Evolutionary conservation across 2,888 invertebrate species (phyloP).

Genomic region (Acleris holmiana): DNA sequence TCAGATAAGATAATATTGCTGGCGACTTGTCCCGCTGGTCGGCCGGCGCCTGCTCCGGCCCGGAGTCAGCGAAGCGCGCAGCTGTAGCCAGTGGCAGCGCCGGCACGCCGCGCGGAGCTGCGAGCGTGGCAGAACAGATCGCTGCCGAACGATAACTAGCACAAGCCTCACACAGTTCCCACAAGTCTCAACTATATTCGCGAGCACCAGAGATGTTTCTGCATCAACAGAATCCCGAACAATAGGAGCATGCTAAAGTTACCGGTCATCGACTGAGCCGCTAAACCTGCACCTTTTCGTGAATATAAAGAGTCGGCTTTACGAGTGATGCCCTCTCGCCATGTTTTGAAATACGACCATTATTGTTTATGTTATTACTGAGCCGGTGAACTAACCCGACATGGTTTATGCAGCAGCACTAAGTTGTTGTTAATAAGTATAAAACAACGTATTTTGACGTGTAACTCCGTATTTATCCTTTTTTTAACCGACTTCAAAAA

Average conservation of each 20-base stretch:
- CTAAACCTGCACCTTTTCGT: conserved; percentile 26
- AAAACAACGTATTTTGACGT: too few relatives aligned
- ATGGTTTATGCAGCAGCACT: background rate
- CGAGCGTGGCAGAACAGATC: conserved; percentile 10
- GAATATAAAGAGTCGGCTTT: conserved; percentile 30
- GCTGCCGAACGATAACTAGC: background rate
- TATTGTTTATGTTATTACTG: conserved; percentile 1
- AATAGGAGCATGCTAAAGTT: conserved; percentile 19
- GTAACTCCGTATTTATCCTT: too few relatives aligned
- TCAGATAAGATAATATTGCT: too few relatives aligned
- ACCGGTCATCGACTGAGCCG: conserved; percentile 16
- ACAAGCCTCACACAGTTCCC: background rate
- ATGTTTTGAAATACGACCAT: conserved; percentile 17
- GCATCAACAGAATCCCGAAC: background rate
- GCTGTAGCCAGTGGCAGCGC: conserved; percentile 24
- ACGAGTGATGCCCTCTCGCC: conserved; percentile 19
- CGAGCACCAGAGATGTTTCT: background rate
- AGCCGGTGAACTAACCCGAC: conserved; percentile 1
- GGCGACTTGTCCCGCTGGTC: background rate
- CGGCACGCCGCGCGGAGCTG: conserved; percentile 22
- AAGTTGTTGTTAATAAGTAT: too few relatives aligned
- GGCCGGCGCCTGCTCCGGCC: too few relatives aligned
- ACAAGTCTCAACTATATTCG: conserved; percentile 6
- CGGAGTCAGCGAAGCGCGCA: conserved; percentile 15
- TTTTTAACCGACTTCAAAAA: too few relatives aligned